phyloP scores from a whole-genome alignment of 1,140 invertebrate species.

The Coptotermes formosanus region DNA sequence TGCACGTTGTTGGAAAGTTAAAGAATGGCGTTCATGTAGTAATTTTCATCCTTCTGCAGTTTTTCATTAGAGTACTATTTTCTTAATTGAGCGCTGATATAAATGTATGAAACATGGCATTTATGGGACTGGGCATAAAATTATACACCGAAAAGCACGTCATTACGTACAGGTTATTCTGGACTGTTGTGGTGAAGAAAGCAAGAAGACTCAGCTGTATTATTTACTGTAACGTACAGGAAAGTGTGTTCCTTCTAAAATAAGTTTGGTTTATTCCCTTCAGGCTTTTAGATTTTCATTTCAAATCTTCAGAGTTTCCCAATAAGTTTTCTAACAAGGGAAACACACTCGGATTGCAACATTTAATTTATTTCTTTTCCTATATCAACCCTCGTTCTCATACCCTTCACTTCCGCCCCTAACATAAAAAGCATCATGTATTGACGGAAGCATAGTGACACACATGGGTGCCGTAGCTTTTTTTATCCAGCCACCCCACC shows the following conservation, averaged over 20 bases:
- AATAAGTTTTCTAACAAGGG: constrained; percentile 21
- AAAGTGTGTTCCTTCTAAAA: neutral
- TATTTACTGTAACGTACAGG: neutral
- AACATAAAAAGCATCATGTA: constrained; percentile 28
- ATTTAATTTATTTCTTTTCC: constrained; percentile 36
- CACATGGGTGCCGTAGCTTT: constrained; percentile 35
- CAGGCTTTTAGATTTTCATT: neutral
- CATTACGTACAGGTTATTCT: no score
- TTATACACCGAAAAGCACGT: no score
- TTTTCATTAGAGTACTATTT: no score
- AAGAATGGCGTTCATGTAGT: no score
- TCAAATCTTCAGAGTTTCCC: neutral
- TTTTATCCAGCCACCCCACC: constrained; percentile 27
- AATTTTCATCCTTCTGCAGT: no score
- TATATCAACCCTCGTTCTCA: neutral
- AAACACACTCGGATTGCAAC: constrained; percentile 28
- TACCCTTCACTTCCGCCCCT: constrained; percentile 22
- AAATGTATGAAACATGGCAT: no score
- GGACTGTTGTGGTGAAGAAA: neutral
- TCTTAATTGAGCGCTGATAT: no score
- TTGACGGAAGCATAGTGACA: constrained; percentile 33
- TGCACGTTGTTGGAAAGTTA: no score
- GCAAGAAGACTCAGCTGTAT: neutral
- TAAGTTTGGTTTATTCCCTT: neutral
- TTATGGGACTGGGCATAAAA: no score